Evolutionary conservation across 2,888 invertebrate species (phyloP).

Genomic region (Eristalis intricaria): DNA sequence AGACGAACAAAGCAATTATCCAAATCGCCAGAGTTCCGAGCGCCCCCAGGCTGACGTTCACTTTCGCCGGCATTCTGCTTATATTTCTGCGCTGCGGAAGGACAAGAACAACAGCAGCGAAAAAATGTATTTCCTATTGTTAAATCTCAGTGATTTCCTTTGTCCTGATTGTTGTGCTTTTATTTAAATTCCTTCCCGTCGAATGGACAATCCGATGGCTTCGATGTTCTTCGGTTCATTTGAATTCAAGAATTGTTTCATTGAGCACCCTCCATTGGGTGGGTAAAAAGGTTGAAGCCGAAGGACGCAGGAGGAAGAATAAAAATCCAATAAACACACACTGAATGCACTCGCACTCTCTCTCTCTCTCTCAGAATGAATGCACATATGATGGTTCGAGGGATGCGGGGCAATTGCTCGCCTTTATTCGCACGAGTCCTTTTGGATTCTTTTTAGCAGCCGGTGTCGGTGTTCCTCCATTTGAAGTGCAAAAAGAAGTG

Average conservation of each 20-base stretch:
- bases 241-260: conserved; percentile 27
- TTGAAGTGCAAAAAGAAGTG: conserved; percentile 68
- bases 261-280: background rate
- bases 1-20: conserved; percentile 54
- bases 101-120: too few species aligned
- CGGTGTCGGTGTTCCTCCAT: conserved; percentile 55
- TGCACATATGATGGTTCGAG: conserved; percentile 4
- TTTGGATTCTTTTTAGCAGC: background rate
- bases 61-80: conserved; percentile 51
- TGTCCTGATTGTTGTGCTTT: conserved; percentile 17
- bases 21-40: conserved; percentile 48
- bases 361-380: background rate
- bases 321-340: conserved; percentile 41
- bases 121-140: background rate
- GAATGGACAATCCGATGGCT: conserved; percentile 56
- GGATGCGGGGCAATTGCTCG: background rate
- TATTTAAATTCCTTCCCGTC: conserved; percentile 36
- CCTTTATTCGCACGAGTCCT: conserved; percentile 45
- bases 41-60: conserved; percentile 31
- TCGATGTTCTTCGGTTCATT: conserved; percentile 44
- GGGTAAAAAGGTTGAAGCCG: too few species aligned
- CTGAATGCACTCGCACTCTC: conserved; percentile 24
- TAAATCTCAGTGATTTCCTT: conserved; percentile 6
- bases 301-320: background rate
- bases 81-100: background rate